Percentiles rank a stretch among this genome's conserved stretches.
phyloP scores from a whole-genome alignment of 1,140 invertebrate species.

The Watersipora subatra region DNA sequence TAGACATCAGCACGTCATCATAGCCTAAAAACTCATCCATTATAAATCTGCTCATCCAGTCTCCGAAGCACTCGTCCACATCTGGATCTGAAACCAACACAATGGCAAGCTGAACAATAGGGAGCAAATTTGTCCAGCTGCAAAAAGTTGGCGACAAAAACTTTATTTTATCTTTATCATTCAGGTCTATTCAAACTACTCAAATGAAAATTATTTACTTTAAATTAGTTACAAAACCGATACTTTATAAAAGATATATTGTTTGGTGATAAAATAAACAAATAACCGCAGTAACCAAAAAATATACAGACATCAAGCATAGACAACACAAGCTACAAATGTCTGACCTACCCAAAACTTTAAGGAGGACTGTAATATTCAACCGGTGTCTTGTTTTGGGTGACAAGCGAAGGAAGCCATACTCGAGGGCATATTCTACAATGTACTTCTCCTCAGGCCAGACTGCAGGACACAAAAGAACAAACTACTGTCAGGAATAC shows the following conservation, averaged over 20 bases:
- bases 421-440: slow-evolving; percentile 91
- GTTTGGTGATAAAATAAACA: no score
- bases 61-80: slow-evolving; percentile 81
- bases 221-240: no score
- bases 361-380: slow-evolving; percentile 82
- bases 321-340: no score
- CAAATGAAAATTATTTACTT: no score
- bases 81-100: slow-evolving; percentile 52
- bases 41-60: slow-evolving; percentile 73
- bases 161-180: no score
- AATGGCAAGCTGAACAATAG: no score
- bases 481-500: slow-evolving; percentile 10
- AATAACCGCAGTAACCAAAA: no score
- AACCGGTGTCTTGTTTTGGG: slow-evolving; percentile 65
- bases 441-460: slow-evolving; percentile 86
- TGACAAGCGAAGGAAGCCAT: slow-evolving; percentile 82
- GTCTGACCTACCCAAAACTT: slow-evolving; percentile 52
- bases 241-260: no score
- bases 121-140: no score
- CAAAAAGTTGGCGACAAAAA: no score
- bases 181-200: no score
- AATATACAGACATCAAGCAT: no score
- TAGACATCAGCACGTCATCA: slow-evolving; percentile 90
- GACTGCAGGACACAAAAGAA: slow-evolving; percentile 42
- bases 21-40: slow-evolving; percentile 87